phyloP scores from a whole-genome alignment of 37 sponge, comb jelly and placozoan species.

The Sycon ciliatum region DNA sequence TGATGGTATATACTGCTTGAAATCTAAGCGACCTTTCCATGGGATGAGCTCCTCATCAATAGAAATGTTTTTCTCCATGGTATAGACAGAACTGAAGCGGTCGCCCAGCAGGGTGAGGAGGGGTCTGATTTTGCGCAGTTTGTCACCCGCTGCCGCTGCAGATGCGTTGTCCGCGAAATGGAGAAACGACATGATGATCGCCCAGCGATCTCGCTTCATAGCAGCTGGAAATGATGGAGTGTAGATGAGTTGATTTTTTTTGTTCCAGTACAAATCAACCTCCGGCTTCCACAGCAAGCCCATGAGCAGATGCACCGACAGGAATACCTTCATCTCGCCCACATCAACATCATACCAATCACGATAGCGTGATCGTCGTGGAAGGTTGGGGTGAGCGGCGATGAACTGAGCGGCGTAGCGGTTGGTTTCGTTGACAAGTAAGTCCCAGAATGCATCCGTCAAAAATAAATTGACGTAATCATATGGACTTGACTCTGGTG shows the following conservation, averaged over 20 bases:
- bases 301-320: too few species aligned
- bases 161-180: constrained; percentile 6
- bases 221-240: neutral
- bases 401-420: neutral
- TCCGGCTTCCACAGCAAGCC: too few species aligned
- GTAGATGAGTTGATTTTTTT: too few species aligned
- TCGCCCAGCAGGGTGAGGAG: neutral
- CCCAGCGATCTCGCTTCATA: neutral
- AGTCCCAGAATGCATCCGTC: neutral
- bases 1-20: too few species aligned
- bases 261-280: too few species aligned
- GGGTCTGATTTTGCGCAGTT: constrained; percentile 14
- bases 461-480: too few species aligned
- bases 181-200: neutral
- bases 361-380: too few species aligned
- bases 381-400: too few species aligned
- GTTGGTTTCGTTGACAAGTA: neutral
- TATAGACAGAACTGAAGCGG: neutral
- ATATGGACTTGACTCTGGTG: too few species aligned
- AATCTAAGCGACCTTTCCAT: constrained; percentile 8
- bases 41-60: constrained; percentile 27
- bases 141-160: constrained; percentile 6
- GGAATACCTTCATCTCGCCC: too few species aligned
- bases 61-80: neutral
- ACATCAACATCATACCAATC: too few species aligned